Evolutionary conservation across 1,140 invertebrate species (phyloP), one percentile per base, ranked within the genome.

Genomic region (Drosophila rufa): DNA sequence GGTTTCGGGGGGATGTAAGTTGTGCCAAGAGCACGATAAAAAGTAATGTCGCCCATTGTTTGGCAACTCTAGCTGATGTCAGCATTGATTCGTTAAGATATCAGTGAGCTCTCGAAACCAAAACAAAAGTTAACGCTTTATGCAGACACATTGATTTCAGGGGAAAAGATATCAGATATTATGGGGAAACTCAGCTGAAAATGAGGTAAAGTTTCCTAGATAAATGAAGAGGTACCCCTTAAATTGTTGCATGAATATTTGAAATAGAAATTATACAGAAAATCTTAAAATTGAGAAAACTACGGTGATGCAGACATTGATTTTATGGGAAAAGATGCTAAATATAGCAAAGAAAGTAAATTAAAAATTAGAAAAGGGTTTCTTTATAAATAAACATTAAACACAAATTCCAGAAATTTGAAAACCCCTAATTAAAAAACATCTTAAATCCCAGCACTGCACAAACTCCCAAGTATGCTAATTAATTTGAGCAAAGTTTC

Each of bases 401-500:
- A 22, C 2, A 0, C 9, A 36, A 38, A 15, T 1, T 15, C 33
- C 30, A 3, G 4, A 30, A 22, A 36, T n/a, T 42, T 4, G 11
- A 33, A 43, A 45, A 27, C 14, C 11, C 4, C 17, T 25, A 51
- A 74, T 53, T 62, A 61, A 43, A 19, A 62, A 19, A 17, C 15
- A 40, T 73, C 51, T 51, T 33, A 40, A 25, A 50, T 61, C 46
- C 30, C 25, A 56, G 40, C 22, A 43, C 27, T 25, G 11, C 48
- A 14, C 48, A 38, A 56, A 47, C 50, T 50, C 19, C 36, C 50
- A 46, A 40, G 43, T 30, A 22, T 64, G 70, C 73, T 75, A 57
- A 75, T 75, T 75, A 75, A 65, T 50, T 42, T 53, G 11, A 64
- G 27, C 51, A 47, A 75, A 75, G 73, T 75, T 75, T 75, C 22